Evolutionary conservation across 2,113 vertebrate genomes (phyloP), one percentile per base, ranked within the genome.

Genomic region (Anas platyrhynchos): DNA sequence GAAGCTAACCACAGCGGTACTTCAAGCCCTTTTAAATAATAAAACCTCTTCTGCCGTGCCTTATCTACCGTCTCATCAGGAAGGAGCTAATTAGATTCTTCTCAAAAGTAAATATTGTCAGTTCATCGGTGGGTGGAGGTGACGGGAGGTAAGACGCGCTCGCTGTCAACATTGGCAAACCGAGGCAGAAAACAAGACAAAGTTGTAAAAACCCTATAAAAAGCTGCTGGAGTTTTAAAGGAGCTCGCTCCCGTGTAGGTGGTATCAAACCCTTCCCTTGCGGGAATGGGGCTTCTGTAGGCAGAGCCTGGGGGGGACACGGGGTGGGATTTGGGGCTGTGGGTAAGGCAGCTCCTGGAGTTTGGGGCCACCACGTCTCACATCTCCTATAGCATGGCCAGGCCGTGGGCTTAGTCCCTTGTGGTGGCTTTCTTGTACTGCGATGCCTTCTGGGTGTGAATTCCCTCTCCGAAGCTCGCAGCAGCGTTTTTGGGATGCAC

Each of bases 11-110:
- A 7, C 83, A 63, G 56, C 18, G 26, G 4, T 66, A 16, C 78
- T 84, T 91, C 76, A 55, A 67, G 52, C 34, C 75, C 77, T 23
- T 67, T 79, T 74, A 62, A 74, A 88, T 95, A 86, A 74, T 68
- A 18, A 72, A 72, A 48, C 46, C 13, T 50, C 34, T 25, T 71
- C 58, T 36, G 31, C 26, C 25, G 1, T 16, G 43, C 73, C 76
- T 96, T 93, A 94, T 95, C 97, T 93, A 11, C 20, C n/a, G 22
- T 58, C 87, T 76, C 74, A 88, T 89, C 96, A 92, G 80, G 94
- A 94, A 96, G 75, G 67, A 26, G 69, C 84, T 93, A 67, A 83
- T 88, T 93, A 78, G 77, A 21, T 67, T 62, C 84, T 56, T 69
- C 88, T 61, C 27, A 61, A 38, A 65, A 86, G 80, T 88, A 78